A percentile compares a stretch with the other conserved stretches of the same genome.
These are phyloP conservation scores for Zingel zingel DNA, from an alignment of 2,113 vertebrate genomes.

Conservation along the genomic window DNA sequence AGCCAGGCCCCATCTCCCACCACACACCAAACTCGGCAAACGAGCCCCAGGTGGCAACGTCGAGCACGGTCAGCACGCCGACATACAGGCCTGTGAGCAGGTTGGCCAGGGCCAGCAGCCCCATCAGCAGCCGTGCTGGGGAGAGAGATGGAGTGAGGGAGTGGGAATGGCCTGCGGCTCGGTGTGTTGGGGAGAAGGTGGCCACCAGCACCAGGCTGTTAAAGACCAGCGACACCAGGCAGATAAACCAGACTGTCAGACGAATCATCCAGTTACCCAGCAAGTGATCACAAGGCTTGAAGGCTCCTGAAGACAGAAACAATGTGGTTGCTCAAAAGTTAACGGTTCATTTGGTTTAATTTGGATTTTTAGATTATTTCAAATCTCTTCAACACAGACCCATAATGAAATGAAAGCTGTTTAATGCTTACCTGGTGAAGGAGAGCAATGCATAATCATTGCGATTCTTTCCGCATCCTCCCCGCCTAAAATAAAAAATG, in stretches of 20 bases:
- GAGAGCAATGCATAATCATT: constrained; percentile 93
- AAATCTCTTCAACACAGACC: not conserved
- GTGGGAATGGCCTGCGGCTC: constrained; percentile 48
- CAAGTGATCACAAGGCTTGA: constrained; percentile 97
- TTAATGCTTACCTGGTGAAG: constrained; percentile 89
- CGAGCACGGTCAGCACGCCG: constrained; percentile 90
- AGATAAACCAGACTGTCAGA: constrained; percentile 99
- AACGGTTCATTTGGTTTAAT: not conserved
- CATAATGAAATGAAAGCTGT: not conserved
- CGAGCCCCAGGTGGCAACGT: constrained; percentile 93
- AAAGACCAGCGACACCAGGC: constrained; percentile 93
- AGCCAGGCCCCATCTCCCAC: constrained; percentile 96
- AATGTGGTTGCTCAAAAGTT: not conserved
- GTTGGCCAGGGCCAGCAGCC: constrained; percentile 93
- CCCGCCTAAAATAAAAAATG: constrained; percentile 66
- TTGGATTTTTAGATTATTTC: not conserved
- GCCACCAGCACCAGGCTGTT: constrained; percentile 92
- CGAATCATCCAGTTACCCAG: constrained; percentile 99
- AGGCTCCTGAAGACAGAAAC: constrained; percentile 88
- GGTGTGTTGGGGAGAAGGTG: constrained; percentile 85
- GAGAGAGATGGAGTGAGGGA: constrained; percentile 71
- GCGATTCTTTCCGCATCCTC: constrained; percentile 88
- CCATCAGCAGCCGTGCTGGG: constrained; percentile 90
- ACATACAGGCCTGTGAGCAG: constrained; percentile 94
- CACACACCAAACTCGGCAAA: constrained; percentile 95